phyloP scores from a whole-genome alignment of 2,888 invertebrate genomes.

The Ferrisia virgata region DNA sequence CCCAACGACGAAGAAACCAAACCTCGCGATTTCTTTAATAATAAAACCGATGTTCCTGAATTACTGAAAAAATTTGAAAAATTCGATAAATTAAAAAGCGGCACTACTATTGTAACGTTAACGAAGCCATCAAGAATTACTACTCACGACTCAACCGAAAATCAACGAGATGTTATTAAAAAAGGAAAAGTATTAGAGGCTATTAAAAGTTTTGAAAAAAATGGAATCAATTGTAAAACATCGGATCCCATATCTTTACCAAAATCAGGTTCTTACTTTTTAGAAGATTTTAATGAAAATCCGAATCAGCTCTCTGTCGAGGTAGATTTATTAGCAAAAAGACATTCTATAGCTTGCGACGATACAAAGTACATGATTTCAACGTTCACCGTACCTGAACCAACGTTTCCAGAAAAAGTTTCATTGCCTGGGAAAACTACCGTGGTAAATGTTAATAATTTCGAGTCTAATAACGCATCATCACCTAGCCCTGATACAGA shows the following conservation, averaged over 20 bases:
- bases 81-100: not conserved
- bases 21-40: not conserved
- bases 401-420: not conserved
- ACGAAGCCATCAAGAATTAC: slow-evolving; percentile 14
- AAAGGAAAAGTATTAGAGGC: slow-evolving; percentile 48
- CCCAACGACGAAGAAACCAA: not conserved
- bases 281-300: not conserved
- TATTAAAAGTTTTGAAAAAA: slow-evolving; percentile 48
- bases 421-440: not conserved
- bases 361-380: slow-evolving; percentile 32
- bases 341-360: slow-evolving; percentile 37
- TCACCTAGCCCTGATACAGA: not conserved
- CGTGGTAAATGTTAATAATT: not conserved
- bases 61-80: slow-evolving; percentile 24
- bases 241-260: not conserved
- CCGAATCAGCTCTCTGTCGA: not conserved
- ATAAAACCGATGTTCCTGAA: not conserved
- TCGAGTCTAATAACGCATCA: not conserved
- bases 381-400: not conserved
- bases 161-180: not conserved
- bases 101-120: not conserved
- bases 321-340: not conserved
- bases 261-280: not conserved
- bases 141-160: slow-evolving; percentile 35
- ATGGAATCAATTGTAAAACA: slow-evolving; percentile 36